Percentiles rank a stretch among this genome's conserved stretches.
phyloP scores from a whole-genome alignment of 2,113 vertebrate species.

The Stomatorhinus ivindoensis region DNA sequence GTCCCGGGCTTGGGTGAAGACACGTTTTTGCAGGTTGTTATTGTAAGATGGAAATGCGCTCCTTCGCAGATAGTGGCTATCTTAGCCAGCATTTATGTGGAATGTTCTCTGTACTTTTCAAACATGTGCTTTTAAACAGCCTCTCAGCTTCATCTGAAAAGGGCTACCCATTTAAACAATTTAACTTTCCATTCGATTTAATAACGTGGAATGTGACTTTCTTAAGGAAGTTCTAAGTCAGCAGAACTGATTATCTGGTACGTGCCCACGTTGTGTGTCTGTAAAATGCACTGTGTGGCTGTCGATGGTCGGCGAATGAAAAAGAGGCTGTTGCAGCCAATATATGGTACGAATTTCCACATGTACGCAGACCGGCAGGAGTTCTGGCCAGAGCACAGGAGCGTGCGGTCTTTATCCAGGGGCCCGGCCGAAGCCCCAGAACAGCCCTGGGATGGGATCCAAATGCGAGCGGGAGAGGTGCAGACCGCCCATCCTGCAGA shows the following conservation, averaged over 20 bases:
- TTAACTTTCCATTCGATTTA: neutral
- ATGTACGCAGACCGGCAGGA: neutral
- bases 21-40: neutral
- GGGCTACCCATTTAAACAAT: neutral
- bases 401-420: neutral
- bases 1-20: neutral
- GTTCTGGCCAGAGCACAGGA: neutral
- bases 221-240: neutral
- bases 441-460: neutral
- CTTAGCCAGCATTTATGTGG: neutral
- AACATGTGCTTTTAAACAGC: neutral
- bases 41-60: neutral
- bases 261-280: neutral
- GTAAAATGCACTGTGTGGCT: neutral
- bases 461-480: neutral
- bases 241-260: neutral
- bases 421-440: neutral
- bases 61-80: neutral
- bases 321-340: neutral
- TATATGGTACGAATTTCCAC: neutral
- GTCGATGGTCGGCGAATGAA: neutral
- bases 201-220: neutral
- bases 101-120: neutral
- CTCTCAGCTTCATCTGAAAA: neutral
- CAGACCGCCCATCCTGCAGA: neutral